These are phyloP conservation scores for Panzeria rudis DNA, from an alignment of 2,888 invertebrate species.

Conservation along the genomic window DNA sequence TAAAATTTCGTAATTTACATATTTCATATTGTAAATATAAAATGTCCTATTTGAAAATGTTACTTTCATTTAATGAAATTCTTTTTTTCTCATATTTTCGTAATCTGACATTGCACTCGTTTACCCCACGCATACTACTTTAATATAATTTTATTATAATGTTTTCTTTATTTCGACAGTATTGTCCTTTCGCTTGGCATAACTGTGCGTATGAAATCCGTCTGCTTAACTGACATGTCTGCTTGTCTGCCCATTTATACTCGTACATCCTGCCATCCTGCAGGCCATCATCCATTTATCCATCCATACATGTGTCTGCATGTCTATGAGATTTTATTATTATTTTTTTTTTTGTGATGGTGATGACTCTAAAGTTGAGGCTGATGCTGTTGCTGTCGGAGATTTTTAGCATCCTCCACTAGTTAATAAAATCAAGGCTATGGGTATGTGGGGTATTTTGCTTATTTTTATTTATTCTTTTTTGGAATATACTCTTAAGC, in stretches of 20 bases:
- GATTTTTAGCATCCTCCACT: constrained; percentile 39
- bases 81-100: neutral
- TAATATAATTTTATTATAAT: constrained; percentile 32
- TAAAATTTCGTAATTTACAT: neutral
- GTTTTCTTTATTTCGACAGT: constrained; percentile 43
- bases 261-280: constrained; percentile 44
- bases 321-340: constrained; percentile 30
- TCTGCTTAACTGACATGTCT: constrained; percentile 65
- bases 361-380: constrained; percentile 56
- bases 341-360: constrained; percentile 9
- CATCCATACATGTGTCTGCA: constrained; percentile 49
- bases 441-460: constrained; percentile 22
- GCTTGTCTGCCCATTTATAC: constrained; percentile 42
- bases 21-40: neutral
- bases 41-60: constrained; percentile 14
- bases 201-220: constrained; percentile 67
- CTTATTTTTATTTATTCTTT: neutral
- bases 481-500: constrained; percentile 59
- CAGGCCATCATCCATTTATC: constrained; percentile 25
- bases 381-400: constrained; percentile 21
- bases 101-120: neutral
- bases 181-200: constrained; percentile 67
- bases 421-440: constrained; percentile 18
- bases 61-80: constrained; percentile 55
- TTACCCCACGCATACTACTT: neutral